A percentile compares a stretch with the other conserved stretches of the same genome.
Evolutionary conservation across 2,797 vertebrate species (phyloP).

Genomic region (Myiotriccus ornatus): DNA sequence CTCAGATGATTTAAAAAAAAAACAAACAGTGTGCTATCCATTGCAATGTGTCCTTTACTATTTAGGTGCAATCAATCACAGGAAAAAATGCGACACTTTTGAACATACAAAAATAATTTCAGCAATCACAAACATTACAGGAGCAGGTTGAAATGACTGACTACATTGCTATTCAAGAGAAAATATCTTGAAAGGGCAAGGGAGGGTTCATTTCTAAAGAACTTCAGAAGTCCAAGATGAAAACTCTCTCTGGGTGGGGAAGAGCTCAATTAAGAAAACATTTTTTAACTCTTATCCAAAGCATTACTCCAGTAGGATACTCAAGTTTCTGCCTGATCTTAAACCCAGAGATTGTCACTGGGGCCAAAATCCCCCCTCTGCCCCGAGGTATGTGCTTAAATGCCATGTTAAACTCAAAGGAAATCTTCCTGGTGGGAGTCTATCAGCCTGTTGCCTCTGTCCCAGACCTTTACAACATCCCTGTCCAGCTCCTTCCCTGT

Average conservation of each 20-base stretch:
- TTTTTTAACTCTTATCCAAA: not conserved
- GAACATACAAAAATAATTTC: not conserved
- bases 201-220: not conserved
- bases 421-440: not conserved
- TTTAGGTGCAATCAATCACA: not conserved
- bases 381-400: not conserved
- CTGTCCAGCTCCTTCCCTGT: not conserved
- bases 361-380: not conserved
- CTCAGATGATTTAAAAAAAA: not conserved
- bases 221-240: not conserved
- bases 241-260: not conserved
- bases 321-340: not conserved
- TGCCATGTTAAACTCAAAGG: not conserved
- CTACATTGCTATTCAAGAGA: not conserved
- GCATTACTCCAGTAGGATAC: not conserved
- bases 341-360: not conserved
- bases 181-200: not conserved
- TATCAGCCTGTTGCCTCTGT: not conserved
- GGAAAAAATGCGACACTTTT: not conserved
- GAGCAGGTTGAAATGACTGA: not conserved
- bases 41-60: not conserved
- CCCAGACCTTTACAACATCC: not conserved
- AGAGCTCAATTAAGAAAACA: not conserved
- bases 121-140: not conserved
- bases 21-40: too few species aligned